Conservation (phyloP, 2,113 vertebrate species). For the Tenebrosternarchus preto region DNA sequence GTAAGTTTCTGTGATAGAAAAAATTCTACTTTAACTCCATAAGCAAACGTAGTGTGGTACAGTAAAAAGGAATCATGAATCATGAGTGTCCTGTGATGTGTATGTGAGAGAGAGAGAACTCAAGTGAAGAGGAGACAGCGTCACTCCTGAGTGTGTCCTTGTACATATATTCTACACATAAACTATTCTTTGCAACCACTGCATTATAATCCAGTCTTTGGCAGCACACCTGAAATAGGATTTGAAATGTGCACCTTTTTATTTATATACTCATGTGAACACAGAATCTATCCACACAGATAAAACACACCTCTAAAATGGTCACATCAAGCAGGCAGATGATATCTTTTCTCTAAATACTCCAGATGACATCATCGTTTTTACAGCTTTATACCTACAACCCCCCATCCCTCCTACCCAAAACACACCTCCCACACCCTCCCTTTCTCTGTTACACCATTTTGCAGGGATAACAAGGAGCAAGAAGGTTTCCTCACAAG, state of each 20-base stretch:
- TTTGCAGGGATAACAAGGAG: slow-evolving; percentile 49
- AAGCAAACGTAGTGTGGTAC: not conserved
- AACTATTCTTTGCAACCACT: not conserved
- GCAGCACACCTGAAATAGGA: not conserved
- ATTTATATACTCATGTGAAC: not conserved
- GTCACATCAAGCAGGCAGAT: not conserved
- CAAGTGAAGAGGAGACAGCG: no score
- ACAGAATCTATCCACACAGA: not conserved
- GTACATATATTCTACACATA: not conserved
- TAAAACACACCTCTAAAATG: not conserved
- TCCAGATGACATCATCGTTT: slow-evolving; percentile 49
- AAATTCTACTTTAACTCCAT: not conserved
- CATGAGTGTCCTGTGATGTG: not conserved
- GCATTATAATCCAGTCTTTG: not conserved
- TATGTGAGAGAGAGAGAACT: no score
- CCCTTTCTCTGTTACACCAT: slow-evolving; percentile 44
- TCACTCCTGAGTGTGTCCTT: not conserved
- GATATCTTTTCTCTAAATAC: not conserved
- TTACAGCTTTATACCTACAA: slow-evolving; percentile 30
- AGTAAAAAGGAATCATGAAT: not conserved
- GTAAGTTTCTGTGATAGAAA: not conserved
- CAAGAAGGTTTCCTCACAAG: slow-evolving; percentile 43
- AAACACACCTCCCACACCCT: not conserved
- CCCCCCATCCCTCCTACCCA: not conserved
- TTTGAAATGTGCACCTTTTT: not conserved